Evolutionary conservation across 1,140 invertebrate genomes (phyloP).

Genomic region (Pteromalus puparum): DNA sequence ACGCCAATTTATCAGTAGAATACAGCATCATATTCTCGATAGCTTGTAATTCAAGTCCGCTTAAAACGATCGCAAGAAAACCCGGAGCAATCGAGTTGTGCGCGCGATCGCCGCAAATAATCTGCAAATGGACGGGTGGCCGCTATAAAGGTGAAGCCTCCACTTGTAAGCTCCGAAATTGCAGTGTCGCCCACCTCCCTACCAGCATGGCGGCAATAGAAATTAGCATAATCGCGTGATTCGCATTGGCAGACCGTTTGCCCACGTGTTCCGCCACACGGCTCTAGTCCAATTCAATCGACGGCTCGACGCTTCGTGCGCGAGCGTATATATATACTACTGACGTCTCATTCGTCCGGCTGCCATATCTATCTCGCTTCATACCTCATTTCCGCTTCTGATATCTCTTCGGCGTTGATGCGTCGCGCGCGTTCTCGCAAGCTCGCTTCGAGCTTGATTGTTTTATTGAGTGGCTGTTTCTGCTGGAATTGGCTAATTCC

Average conservation of each 20-base stretch:
- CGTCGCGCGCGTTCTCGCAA: no score
- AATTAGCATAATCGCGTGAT: constrained; percentile 43
- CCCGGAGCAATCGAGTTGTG: neutral
- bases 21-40: neutral
- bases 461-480: neutral
- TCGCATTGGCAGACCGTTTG: constrained; percentile 37
- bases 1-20: neutral
- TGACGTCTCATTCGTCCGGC: constrained; percentile 11
- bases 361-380: neutral
- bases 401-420: neutral
- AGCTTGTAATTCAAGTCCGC: no score
- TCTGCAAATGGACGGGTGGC: constrained; percentile 4
- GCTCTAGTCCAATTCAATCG: neutral
- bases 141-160: constrained; percentile 1
- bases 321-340: neutral
- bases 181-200: neutral
- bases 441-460: neutral
- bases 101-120: constrained; percentile 10
- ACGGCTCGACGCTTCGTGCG: neutral
- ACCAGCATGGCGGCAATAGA: neutral
- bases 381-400: constrained; percentile 1
- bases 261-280: neutral
- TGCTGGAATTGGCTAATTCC: neutral
- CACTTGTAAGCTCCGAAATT: constrained; percentile 16
- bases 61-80: neutral